Evolutionary conservation across 2,797 vertebrate genomes (phyloP), one percentile per base, ranked within the genome.

Genomic region (Tympanoctomys barrerae): DNA sequence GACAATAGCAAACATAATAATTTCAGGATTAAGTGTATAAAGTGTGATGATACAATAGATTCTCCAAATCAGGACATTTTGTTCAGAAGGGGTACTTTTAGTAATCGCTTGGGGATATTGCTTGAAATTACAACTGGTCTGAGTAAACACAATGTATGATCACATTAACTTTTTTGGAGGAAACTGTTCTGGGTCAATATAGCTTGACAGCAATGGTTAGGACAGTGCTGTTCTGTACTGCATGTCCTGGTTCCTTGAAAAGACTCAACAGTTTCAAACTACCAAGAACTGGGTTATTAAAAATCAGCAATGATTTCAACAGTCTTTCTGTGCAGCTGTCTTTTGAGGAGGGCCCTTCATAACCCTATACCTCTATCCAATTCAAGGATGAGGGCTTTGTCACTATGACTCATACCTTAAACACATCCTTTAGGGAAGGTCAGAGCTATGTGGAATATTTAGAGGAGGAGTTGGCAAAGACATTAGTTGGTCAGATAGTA

Each of bases 221-320:
- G 81, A 84, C 26, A 94, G 14, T 33, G 2, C 46, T 91, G 11
- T 24, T 88, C 33, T 39, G 1, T 22, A 79, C 16, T 7, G 49
- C 8, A 18, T 36, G 2, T 52, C 62, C 75, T 78, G 7, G 11
- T 33, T 94, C 64, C 31, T 94, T 92, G 80, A 24, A 96, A 90
- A 95, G 66, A 61, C 3, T 59, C 24, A 24, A 4, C 36, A 46
- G 26, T 81, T 91, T 93, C 28, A 66, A 90, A 36, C 79, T 78
- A 64, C 42, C 33, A 83, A 70, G 54, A 97, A 78, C n/a, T 61
- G 31, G 13, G 21, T 52, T 89, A 94, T 95, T 82, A 57, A 82
- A 94, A 49, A 9, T 81, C 57, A 86, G 14, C 14, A 46, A 54
- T 57, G 21, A 54, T 73, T 95, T 89, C 31, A 16, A 59, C 92